A percentile compares a stretch with the other conserved stretches of the same genome.
Conservation (phyloP, 1,140 invertebrate species). For the Bombus haemorrhoidalis region DNA sequence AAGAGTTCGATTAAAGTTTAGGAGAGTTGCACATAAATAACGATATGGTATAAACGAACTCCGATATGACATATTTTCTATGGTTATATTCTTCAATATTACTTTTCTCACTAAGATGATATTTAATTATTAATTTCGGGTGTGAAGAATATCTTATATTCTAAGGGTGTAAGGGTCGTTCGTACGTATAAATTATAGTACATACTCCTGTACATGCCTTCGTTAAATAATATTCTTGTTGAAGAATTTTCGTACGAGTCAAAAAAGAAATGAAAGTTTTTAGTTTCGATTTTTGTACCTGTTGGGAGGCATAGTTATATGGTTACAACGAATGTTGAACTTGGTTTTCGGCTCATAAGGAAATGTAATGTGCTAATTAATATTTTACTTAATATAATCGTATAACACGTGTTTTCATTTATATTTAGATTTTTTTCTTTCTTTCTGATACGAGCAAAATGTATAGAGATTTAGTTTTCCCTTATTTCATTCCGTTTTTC, state of each 20-base stretch:
- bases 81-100: not conserved
- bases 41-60: not conserved
- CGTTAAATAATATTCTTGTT: slow-evolving; percentile 1
- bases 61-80: not conserved
- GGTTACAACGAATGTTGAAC: not conserved
- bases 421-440: not conserved
- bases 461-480: not conserved
- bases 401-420: slow-evolving; percentile 4
- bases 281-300: slow-evolving; percentile 38
- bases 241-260: not conserved
- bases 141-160: not conserved
- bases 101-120: not conserved
- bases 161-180: not conserved
- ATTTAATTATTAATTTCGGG: not conserved
- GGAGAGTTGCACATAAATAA: not conserved
- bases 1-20: slow-evolving; percentile 2
- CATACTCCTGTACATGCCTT: not conserved
- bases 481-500: not conserved
- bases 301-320: slow-evolving; percentile 5
- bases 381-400: not conserved
- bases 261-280: slow-evolving; percentile 9
- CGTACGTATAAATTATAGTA: slow-evolving; percentile 32
- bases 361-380: not conserved
- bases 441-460: not conserved
- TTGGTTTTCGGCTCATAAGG: not conserved